A percentile compares a stretch with the other conserved stretches of the same genome.
These are phyloP conservation scores for Amitus sp. DNA, from an alignment of 2,888 invertebrate species.

Conservation along the genomic window DNA sequence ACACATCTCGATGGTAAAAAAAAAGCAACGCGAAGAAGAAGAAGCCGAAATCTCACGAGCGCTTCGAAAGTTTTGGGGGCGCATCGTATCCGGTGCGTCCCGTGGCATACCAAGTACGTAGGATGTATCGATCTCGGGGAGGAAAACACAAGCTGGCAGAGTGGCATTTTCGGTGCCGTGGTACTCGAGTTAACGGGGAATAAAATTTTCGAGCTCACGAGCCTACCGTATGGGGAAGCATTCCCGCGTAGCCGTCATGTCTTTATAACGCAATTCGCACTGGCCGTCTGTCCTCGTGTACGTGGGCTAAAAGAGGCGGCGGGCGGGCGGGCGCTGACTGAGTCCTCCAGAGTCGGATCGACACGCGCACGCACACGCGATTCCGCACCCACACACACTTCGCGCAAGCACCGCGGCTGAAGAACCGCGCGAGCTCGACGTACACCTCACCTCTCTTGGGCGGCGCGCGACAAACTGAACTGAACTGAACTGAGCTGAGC, in stretches of 20 bases:
- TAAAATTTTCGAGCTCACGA: conserved; percentile 29
- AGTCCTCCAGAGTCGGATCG: conserved; percentile 33
- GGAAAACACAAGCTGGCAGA: conserved; percentile 51
- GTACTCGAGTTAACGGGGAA: conserved; percentile 1
- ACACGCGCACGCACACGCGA: conserved; percentile 21
- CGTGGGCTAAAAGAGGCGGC: conserved; percentile 20
- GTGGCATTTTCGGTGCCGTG: conserved; percentile 16
- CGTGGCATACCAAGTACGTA: conserved; percentile 48
- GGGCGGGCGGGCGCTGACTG: conserved; percentile 32
- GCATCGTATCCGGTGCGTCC: conserved; percentile 45
- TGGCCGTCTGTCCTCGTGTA: conserved; percentile 17
- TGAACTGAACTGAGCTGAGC: conserved; percentile 16
- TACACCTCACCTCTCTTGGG: conserved; percentile 44
- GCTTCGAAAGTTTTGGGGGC: conserved; percentile 2
- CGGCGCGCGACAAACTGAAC: conserved; percentile 57
- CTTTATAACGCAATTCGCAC: conserved; percentile 28
- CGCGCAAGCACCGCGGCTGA: conserved; percentile 26
- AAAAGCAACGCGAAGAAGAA: conserved; percentile 8
- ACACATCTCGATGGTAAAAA: no score
- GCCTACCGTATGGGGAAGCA: conserved; percentile 63
- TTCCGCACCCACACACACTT: conserved; percentile 30
- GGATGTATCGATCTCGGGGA: conserved; percentile 57
- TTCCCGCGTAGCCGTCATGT: conserved; percentile 61
- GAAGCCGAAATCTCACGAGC: neutral
- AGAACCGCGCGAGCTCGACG: no score